Percentiles rank a stretch among this genome's conserved stretches.
Conservation (phyloP, 2,888 invertebrate species). For the Drosophila ustulata region DNA sequence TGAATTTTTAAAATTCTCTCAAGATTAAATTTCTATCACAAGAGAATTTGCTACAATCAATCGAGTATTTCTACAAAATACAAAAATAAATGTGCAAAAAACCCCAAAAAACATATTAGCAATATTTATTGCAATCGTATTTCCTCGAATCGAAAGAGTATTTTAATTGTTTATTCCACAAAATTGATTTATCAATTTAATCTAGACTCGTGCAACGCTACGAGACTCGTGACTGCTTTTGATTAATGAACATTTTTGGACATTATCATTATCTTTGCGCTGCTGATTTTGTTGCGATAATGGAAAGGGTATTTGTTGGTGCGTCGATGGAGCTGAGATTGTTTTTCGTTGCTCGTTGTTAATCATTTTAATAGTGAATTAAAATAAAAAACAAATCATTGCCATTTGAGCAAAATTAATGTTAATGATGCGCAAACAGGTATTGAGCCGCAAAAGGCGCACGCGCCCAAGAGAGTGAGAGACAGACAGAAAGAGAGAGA, state of each 20-base stretch:
- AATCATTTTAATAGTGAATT: slow-evolving; percentile 54
- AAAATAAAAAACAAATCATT: slow-evolving; percentile 75
- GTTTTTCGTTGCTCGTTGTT: background rate
- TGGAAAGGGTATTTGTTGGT: background rate
- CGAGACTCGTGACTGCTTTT: too few species aligned
- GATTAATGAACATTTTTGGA: background rate
- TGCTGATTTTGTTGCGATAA: background rate
- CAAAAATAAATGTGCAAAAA: too few species aligned
- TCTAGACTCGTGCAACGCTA: background rate
- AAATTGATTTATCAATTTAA: background rate
- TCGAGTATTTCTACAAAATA: too few species aligned
- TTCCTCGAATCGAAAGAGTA: background rate
- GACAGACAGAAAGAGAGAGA: too few species aligned
- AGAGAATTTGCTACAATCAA: too few species aligned
- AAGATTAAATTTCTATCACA: too few species aligned
- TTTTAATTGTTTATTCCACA: background rate
- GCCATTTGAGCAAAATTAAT: slow-evolving; percentile 66
- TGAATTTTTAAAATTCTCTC: too few species aligned
- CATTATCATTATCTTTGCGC: background rate
- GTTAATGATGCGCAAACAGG: slow-evolving; percentile 57
- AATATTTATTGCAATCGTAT: too few species aligned
- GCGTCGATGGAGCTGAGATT: background rate
- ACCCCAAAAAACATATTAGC: too few species aligned
- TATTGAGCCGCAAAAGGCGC: slow-evolving; percentile 21
- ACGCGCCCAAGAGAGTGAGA: slow-evolving; percentile 1